Percentiles rank a stretch among this genome's conserved stretches.
Evolutionary conservation across 2,113 vertebrate species (phyloP).

Genomic region (Menidia beryllina): DNA sequence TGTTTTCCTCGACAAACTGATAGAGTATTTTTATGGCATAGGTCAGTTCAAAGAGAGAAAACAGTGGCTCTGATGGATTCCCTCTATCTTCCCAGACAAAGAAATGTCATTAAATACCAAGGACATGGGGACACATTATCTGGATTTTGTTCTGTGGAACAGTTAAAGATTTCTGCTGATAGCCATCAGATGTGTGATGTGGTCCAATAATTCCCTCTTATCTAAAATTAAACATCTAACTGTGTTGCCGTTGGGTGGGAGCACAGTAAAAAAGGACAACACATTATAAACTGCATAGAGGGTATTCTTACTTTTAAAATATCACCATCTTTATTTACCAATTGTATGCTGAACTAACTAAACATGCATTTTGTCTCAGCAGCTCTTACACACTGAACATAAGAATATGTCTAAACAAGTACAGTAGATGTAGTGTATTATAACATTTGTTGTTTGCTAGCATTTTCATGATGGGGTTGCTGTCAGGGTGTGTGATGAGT

Average conservation of each 20-base stretch:
- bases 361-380: conserved; percentile 2
- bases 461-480: background rate
- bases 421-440: background rate
- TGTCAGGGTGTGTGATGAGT: background rate
- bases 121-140: conserved; percentile 60
- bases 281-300: conserved; percentile 7
- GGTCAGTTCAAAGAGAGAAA: conserved; percentile 31
- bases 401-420: too few species aligned
- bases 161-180: conserved; percentile 65
- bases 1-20: conserved; percentile 14
- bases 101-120: conserved; percentile 75
- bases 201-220: conserved; percentile 71
- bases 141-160: conserved; percentile 54
- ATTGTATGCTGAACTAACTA: background rate
- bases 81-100: conserved; percentile 54
- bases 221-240: conserved; percentile 73
- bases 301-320: conserved; percentile 11
- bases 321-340: background rate
- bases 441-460: background rate
- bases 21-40: conserved; percentile 14
- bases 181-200: conserved; percentile 47
- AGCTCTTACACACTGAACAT: background rate
- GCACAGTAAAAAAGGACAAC: conserved; percentile 5
- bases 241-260: conserved; percentile 14
- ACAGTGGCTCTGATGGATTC: conserved; percentile 51